Base-by-base conservation (phyloP, 2,888 invertebrate species). In the Athetis lepigone region DNA sequence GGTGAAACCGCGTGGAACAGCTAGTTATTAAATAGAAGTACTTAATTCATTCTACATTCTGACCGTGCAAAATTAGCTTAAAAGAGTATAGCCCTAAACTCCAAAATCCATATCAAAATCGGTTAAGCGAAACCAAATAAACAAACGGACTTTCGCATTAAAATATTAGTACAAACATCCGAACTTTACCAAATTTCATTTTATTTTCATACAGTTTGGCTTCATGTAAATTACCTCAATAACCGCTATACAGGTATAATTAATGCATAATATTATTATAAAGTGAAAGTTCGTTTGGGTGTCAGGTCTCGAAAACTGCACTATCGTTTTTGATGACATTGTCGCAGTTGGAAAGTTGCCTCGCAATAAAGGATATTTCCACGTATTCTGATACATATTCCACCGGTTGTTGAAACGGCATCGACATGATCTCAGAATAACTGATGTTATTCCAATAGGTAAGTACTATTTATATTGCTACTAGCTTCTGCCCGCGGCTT, bases 271-370 rank as follows among this genome's bases (percentile, higher is more conserved):
- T 18, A 43, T 70, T 43, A 63, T 61, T 47, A 50, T 51, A 43
- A 37, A 63, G 67, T 64, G 80, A 80, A 77, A 79, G 78, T 75
- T 62, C 23, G 43, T 61, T 65, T 67, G 37, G 51, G 5, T 50
- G 47, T 42, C 40, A 27, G 49, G 25, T 57, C 56, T 68, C 58
- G 45, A 56, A 68, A 68, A 68, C 40, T 21, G 42, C 19, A 37
- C 43, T 8, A 70, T 47, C 52, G 46, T 47, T 71, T 52, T 71
- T 18, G 46, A 37, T 63, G 23, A 40, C 21, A 61, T 59, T 64
- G 69, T 52, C 18, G 49, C 43, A 27, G 46, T 70, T 70, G 46
- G 79, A 76, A 76, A 72, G 72, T 75, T 61, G 50, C 21, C 23
- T 45, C 25, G 39, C 18, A 29, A 8, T 42, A 49, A 66, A 45